Evolutionary conservation across 2,797 vertebrate genomes (phyloP), one percentile per base, ranked within the genome.

Genomic region (Sylvia borin): DNA sequence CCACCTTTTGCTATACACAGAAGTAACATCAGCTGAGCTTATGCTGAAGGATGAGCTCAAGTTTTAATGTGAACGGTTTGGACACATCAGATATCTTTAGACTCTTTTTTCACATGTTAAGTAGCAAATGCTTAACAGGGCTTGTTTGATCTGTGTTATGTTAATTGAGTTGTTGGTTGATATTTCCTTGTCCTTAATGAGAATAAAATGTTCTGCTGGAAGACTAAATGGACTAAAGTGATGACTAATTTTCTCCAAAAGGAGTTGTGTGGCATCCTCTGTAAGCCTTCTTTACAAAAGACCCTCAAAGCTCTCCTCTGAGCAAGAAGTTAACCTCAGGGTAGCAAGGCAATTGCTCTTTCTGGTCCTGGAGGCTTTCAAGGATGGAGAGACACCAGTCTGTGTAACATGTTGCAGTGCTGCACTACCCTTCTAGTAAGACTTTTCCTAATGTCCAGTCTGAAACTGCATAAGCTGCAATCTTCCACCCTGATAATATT

Each of bases 121-220:
- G 83, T 97, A 95, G 93, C 90, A 93, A 74, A 93, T 50, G 95
- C 97, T 98, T 97, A 95, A 86, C 95, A 47, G 60, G 94, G 96
- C 97, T 96, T 93, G 84, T 97, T 97, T 93, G 92, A 96, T 97
- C 96, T 95, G 83, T 97, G 90, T 97, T 86, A 92, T 96, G 95
- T 97, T 91, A 93, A 91, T 96, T 92, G 93, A 95, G 94, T 95
- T 97, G 92, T 97, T 93, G 95, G 94, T 97, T 97, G 97, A 96
- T 96, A 97, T 95, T 97, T 96, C 73, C 89, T 88, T 97, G 96
- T 97, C 93, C 75, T 95, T 97, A 93, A 91, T 92, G 94, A 96
- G 43, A 98, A 98, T 98, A 98, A 98, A 98, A 85, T 51, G 84
- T 97, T 94, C 93, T 97, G 95, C 95, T 97, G 92, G 74, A 95